Percentiles rank a stretch among this genome's conserved stretches.
phyloP scores from a whole-genome alignment of 2,113 vertebrate species.

The Laterallus jamaicensis region DNA sequence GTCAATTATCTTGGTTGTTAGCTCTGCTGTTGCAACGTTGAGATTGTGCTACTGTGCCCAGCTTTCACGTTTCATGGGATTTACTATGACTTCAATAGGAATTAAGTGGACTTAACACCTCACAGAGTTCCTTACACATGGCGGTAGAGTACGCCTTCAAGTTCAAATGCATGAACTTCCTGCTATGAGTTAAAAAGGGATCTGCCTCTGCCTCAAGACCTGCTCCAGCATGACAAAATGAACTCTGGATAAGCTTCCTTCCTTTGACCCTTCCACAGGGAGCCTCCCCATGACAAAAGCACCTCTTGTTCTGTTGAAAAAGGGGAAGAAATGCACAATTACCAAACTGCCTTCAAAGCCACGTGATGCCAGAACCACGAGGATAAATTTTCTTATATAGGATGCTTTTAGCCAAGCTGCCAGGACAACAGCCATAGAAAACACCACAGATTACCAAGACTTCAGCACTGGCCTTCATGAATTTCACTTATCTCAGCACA shows the following conservation, averaged over 20 bases:
- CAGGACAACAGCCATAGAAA: neutral
- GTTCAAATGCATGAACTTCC: neutral
- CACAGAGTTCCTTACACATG: neutral
- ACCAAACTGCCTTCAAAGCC: neutral
- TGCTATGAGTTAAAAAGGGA: neutral
- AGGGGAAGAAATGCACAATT: neutral
- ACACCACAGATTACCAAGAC: neutral
- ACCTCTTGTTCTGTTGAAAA: neutral
- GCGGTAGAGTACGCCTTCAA: neutral
- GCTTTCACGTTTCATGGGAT: slow-evolving; percentile 14
- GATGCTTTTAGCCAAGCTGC: neutral
- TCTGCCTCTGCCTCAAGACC: neutral
- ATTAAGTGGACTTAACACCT: slow-evolving; percentile 18
- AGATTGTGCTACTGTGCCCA: slow-evolving; percentile 6
- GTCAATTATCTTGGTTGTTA: slow-evolving; percentile 25
- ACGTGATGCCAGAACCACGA: accelerated
- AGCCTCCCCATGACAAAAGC: neutral
- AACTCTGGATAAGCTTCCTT: neutral
- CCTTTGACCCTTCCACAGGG: neutral
- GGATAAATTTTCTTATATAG: neutral
- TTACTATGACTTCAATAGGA: slow-evolving; percentile 1
- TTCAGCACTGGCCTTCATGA: neutral
- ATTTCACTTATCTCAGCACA: neutral
- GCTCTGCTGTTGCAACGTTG: neutral
- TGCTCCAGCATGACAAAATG: neutral